Conservation (phyloP, 1,140 invertebrate species). For the Drosophila lowei region DNA sequence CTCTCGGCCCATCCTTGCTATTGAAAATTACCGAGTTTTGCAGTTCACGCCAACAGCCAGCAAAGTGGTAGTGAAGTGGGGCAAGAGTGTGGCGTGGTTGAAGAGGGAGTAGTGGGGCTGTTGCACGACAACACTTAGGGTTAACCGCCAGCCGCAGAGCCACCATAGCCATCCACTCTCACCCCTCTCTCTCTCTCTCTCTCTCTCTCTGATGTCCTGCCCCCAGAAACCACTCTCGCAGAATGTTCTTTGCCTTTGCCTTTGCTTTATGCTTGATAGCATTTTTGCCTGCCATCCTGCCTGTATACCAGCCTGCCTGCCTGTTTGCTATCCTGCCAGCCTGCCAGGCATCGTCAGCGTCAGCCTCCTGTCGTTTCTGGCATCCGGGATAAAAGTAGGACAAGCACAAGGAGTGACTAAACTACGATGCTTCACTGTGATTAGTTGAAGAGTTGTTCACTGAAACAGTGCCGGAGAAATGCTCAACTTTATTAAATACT, state of each 20-base stretch:
- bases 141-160: slow-evolving; percentile 66
- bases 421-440: slow-evolving; percentile 23
- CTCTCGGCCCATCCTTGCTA: slow-evolving; percentile 33
- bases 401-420: slow-evolving; percentile 25
- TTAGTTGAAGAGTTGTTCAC: slow-evolving; percentile 20
- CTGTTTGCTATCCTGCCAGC: slow-evolving; percentile 14
- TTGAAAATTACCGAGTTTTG: slow-evolving; percentile 65
- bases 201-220: slow-evolving; percentile 6
- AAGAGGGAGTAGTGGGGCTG: slow-evolving; percentile 21
- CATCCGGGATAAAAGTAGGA: slow-evolving; percentile 4
- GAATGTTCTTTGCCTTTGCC: slow-evolving; percentile 56
- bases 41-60: slow-evolving; percentile 50
- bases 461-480: slow-evolving; percentile 8
- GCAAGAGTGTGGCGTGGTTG: slow-evolving; percentile 1
- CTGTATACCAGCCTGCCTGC: slow-evolving; percentile 35
- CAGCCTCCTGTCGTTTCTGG: slow-evolving; percentile 26
- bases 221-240: slow-evolving; percentile 27
- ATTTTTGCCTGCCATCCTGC: slow-evolving; percentile 41
- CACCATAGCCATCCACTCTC: slow-evolving; percentile 21
- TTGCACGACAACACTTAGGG: slow-evolving; percentile 70
- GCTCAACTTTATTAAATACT: slow-evolving; percentile 3
- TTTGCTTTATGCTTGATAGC: slow-evolving; percentile 58
- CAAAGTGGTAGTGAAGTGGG: slow-evolving; percentile 57
- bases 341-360: slow-evolving; percentile 43
- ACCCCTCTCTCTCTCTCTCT: neutral